Evolutionary conservation across 30 jellyfish, hydroid and myxozoan genomes (phyloP).

Genomic region (Rhopilema esculentum): DNA sequence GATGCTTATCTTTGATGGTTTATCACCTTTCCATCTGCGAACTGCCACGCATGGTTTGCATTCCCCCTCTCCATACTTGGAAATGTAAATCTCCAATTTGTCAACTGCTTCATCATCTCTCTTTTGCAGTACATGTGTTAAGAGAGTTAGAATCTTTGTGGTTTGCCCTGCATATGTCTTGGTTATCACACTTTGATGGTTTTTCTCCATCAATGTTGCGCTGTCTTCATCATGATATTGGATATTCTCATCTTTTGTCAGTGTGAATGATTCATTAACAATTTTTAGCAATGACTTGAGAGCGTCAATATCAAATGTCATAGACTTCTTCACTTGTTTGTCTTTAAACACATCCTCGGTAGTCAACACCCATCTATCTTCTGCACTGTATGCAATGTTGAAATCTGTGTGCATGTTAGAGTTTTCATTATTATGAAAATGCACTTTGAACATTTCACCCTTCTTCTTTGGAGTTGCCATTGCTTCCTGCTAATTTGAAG

Average conservation of each 20-base stretch:
- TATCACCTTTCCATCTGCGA: background rate
- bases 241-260: background rate
- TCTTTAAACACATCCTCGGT: background rate
- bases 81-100: background rate
- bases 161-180: background rate
- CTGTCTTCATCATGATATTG: background rate
- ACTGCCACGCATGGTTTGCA: background rate
- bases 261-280: background rate
- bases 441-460: background rate
- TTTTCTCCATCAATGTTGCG: background rate
- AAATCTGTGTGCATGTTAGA: background rate
- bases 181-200: background rate
- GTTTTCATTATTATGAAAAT: background rate
- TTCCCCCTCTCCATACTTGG: background rate
- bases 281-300: background rate
- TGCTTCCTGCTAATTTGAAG: background rate
- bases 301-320: background rate
- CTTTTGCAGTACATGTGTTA: background rate
- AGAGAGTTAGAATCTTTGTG: background rate
- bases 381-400: background rate
- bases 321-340: background rate
- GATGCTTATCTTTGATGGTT: background rate
- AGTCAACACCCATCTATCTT: background rate
- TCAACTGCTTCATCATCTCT: background rate
- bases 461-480: background rate